Evolutionary conservation across 2,797 vertebrate species (phyloP), one percentile per base, ranked within the genome.

Genomic region (Champsocephalus gunnari): DNA sequence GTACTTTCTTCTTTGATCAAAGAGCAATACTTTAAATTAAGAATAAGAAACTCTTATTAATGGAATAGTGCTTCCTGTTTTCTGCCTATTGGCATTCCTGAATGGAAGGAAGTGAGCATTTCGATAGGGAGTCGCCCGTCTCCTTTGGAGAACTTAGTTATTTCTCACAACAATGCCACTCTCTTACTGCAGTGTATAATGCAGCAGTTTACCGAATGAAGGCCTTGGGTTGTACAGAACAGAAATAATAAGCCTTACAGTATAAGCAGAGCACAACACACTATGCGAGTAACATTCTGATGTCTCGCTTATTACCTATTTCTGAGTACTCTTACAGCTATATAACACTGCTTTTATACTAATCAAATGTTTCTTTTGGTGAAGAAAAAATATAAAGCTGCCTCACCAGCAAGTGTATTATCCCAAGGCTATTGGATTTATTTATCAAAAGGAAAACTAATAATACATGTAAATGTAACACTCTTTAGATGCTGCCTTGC

Each of bases 31-130:
- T 75, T 43, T 50, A 8, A n/a, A 74, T 28, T 4, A 49, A 82
- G 62, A 70, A 66, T 12, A 1, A 56, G 12, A 63, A 54, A 48
- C 9, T 48, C 3, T 71, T 83, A 80, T 78, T 74, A 60, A 66
- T 45, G 71, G 64, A 83, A 85, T 73, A 75, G 60, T 78, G 71
- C 73, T 88, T 90, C 88, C 87, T 90, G 84, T 89, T 90, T 83
- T 82, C 66, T 75, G 41, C 5, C 41, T 66, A 65, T 74, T 84
- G 78, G 71, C 63, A 75, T 84, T 89, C 53, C 55, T 90, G 80
- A 90, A 89, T 86, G 75, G 73, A 80, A 81, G 91, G 90, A 92
- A 93, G 84, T 84, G 64, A 84, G 74, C 76, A 83, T 65, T 70
- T 19, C 72, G 79, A 85, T 65, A 80, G 78, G 87, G 78, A 83